Evolutionary conservation across 2,113 vertebrate genomes (phyloP), one percentile per base, ranked within the genome.

Genomic region (Microcebus murinus): DNA sequence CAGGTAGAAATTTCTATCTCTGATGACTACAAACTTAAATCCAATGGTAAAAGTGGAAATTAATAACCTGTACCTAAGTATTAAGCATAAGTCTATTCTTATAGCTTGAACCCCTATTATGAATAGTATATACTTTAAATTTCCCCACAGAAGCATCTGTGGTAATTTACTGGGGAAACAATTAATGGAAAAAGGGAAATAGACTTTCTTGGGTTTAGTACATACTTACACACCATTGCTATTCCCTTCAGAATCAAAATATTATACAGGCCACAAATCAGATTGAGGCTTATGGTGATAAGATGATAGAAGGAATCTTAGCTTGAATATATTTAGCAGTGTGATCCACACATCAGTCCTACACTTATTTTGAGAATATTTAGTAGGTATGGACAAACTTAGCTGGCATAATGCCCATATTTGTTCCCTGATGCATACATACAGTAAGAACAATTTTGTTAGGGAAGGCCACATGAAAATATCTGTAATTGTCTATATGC

Each of bases 91-190:
- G 12, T 3, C 23, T 31, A 85, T 45, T 50, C 23, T n/a, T 4
- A 31, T 13, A 0, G 3, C 8, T 21, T 14, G 3, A 45, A 48
- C 13, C 2, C 5, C 0, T 85, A 21, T 27, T 13, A 8, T 15
- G 59, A 63, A 0, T 42, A 79, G 36, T 6, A 42, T 18, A 50
- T 17, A 4, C 14, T n/a, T 10, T 27, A 21, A 45, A 42, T 68
- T 4, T 25, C 29, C 25, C 34, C 34, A 70, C 52, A 61, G 63
- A 61, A 15, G 25, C 21, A 42, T 2, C 14, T 25, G 8, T 31
- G 59, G 34, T 50, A 3, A n/a, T 83, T 92, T 68, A 18, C 55
- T 34, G 17, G 9, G 3, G 9, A 29, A 79, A 86, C 4, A 57
- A 18, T n/a, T 8, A 36, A 36, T 29, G 39, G 13, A 25, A 63